phyloP scores from a whole-genome alignment of 2,797 vertebrate species.

The Vireo griseus region DNA sequence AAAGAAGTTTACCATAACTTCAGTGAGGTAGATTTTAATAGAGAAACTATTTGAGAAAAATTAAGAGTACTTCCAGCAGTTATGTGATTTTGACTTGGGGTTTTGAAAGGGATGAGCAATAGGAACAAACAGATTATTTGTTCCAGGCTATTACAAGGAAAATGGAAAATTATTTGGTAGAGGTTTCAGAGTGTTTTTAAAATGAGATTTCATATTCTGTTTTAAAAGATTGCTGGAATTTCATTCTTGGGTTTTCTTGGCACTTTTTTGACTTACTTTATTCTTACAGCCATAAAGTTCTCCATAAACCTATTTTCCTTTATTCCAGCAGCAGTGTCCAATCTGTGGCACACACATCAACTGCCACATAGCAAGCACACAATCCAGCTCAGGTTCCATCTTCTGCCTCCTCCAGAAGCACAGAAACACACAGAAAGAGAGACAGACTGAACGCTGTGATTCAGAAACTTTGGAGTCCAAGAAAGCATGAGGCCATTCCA shows the following conservation, averaged over 20 bases:
- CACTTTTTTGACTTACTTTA: neutral
- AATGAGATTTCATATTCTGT: neutral
- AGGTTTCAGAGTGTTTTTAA: neutral
- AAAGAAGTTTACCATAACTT: neutral
- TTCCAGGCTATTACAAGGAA: neutral
- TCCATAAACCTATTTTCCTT: conserved; percentile 15
- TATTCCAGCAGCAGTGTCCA: neutral
- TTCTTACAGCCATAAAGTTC: neutral
- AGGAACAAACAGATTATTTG: neutral
- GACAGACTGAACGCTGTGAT: neutral
- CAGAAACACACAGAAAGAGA: neutral
- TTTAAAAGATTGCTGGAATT: conserved; percentile 2
- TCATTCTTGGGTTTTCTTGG: conserved; percentile 15
- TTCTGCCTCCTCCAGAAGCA: neutral
- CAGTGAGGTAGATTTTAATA: neutral
- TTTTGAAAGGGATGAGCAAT: neutral
- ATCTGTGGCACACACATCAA: neutral
- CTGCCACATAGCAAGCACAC: conserved; percentile 31
- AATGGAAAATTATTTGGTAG: neutral
- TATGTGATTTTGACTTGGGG: neutral
- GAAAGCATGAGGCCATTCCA: neutral
- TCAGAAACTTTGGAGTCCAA: neutral
- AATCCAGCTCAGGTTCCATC: neutral
- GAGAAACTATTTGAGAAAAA: neutral
- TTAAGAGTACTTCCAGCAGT: neutral